Percentiles rank a stretch among this genome's conserved stretches.
phyloP scores from a whole-genome alignment of 2,113 vertebrate genomes.

The Osmerus eperlanus region DNA sequence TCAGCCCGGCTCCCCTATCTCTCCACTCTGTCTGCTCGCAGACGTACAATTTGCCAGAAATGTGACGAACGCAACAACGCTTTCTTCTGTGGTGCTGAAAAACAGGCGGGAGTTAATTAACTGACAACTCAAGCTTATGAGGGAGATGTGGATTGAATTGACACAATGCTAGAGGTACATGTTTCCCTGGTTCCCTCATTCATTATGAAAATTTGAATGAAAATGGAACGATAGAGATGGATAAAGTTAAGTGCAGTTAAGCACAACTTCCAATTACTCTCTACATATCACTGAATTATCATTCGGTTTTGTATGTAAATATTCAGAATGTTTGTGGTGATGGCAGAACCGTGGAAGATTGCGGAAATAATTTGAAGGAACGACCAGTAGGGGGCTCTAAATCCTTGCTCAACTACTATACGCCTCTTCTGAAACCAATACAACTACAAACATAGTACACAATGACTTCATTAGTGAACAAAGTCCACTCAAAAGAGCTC shows the following conservation, averaged over 20 bases:
- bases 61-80: not conserved
- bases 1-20: not conserved
- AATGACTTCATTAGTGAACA: no score
- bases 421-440: no score
- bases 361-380: not conserved
- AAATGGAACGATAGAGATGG: not conserved
- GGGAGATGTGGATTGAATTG: not conserved
- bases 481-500: no score
- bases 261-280: no score
- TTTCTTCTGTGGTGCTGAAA: no score
- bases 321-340: no score
- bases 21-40: not conserved
- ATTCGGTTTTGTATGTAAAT: no score
- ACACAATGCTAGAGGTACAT: not conserved
- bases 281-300: no score
- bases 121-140: not conserved
- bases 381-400: constrained; percentile 15
- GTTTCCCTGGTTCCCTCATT: not conserved
- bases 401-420: constrained; percentile 7
- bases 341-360: not conserved
- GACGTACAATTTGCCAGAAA: not conserved
- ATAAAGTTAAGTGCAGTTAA: not conserved
- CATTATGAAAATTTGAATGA: not conserved
- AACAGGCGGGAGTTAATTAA: constrained; percentile 1
- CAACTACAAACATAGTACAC: no score